A percentile compares a stretch with the other conserved stretches of the same genome.
Conservation (phyloP, 2,113 vertebrate species). For the Dryoscopus gambensis region DNA sequence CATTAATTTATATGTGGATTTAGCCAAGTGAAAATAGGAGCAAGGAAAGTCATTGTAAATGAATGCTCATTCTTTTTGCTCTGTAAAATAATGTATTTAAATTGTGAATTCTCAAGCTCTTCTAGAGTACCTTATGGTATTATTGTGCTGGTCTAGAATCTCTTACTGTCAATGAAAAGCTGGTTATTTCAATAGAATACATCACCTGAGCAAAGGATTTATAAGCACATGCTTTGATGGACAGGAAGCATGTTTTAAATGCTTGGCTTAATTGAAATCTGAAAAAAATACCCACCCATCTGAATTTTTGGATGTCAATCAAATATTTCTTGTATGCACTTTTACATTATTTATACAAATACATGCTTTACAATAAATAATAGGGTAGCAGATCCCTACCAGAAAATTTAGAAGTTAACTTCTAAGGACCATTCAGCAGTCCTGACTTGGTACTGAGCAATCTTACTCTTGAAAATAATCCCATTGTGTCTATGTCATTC, state of each 20-base stretch:
- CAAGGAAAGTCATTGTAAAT: not conserved
- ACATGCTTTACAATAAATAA: not conserved
- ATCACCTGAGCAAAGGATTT: not conserved
- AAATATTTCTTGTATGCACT: not conserved
- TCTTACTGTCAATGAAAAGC: not conserved
- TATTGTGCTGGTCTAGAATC: not conserved
- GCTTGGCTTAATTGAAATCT: not conserved
- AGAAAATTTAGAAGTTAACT: not conserved
- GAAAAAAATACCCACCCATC: not conserved
- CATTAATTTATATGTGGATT: slow-evolving; percentile 47
- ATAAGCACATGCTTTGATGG: not conserved
- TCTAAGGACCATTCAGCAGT: not conserved
- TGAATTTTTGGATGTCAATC: not conserved
- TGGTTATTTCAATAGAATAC: not conserved
- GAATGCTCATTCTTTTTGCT: not conserved
- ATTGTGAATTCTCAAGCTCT: not conserved
- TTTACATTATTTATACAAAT: not conserved
- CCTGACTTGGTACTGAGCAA: not conserved
- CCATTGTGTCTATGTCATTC: not conserved
- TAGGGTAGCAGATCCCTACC: not conserved
- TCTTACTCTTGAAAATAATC: not conserved
- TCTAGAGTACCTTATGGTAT: not conserved
- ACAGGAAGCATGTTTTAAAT: not conserved
- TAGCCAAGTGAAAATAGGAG: not conserved
- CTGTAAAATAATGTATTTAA: not conserved